Percentiles rank a stretch among this genome's conserved stretches.
phyloP scores from a whole-genome alignment of 2,113 vertebrate genomes.

The Rhombomys opimus region DNA sequence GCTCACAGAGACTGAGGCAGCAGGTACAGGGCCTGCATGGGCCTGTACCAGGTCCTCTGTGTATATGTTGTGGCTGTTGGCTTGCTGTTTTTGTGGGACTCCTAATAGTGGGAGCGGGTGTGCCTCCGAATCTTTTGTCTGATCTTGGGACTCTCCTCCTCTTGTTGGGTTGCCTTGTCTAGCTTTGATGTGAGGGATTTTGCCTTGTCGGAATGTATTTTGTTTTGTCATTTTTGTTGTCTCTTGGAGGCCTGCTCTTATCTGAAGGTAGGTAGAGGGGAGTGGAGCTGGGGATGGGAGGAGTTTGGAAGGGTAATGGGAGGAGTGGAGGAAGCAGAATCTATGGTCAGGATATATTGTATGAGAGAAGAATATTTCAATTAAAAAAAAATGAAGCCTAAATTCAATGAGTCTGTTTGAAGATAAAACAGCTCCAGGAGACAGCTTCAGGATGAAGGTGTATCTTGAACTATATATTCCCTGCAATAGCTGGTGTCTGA shows the following conservation, averaged over 20 bases:
- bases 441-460: not conserved
- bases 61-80: not conserved
- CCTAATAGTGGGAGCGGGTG: not conserved
- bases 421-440: not conserved
- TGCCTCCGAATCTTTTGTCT: not conserved
- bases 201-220: not conserved
- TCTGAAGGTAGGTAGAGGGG: not conserved
- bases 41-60: not conserved
- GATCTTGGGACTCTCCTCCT: not conserved
- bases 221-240: not conserved
- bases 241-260: not conserved
- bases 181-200: not conserved
- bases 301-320: not conserved
- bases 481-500: not conserved
- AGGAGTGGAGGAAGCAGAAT: not conserved
- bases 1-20: not conserved
- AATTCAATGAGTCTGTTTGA: not conserved
- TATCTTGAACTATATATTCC: not conserved
- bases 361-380: not conserved
- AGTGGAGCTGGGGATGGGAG: not conserved
- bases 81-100: not conserved
- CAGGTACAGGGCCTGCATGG: not conserved
- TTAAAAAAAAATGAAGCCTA: not conserved
- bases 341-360: not conserved
- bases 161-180: not conserved